Evolutionary conservation across 2,888 invertebrate genomes (phyloP), one percentile per base, ranked within the genome.

Genomic region (Ophraella communa): DNA sequence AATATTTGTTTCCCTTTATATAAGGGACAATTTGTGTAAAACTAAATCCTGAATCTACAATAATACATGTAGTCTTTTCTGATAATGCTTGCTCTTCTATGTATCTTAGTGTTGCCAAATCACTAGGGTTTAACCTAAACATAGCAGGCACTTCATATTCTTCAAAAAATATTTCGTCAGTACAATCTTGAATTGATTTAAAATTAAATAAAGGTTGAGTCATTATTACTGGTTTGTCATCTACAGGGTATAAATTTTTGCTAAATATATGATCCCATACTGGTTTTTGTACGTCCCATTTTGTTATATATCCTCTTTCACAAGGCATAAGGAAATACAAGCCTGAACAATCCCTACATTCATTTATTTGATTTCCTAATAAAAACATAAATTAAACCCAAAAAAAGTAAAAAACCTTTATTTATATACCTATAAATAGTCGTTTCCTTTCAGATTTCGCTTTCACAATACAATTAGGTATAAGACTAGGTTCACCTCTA

Each of bases 391-490:
- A 35, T 20, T 1, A 33, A 23, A 21, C 4, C 20, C 18, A 44
- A 4, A 45, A 45, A 21, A 45, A 17, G 1, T 10, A 21, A 45
- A 21, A 8, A 2, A 10, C 20, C 10, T 21, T 20, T 21, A 3
- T 45, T 10, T 23, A 54, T 14, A 7, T 47, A 44, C 60, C 60
- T 61, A 99, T 89, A 81, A 98, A 99, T 0, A 95, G 91, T 45
- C 98, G 87, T 8, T 97, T 89, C 58, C 96, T 85, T 82, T 99
- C 98, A 56, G 95, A 95, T 83, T 98, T 98, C 0, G 97, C 97
- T 86, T 99, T 99, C 88, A 96, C 95, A 24, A 99, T 94, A 77
- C 95, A 96, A 83, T 99, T 99, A 0, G 98, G 96, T 55, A 96
- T 87, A 14, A 93, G 79, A 76, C 89, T 90, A 4, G 95, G 83